Evolutionary conservation across 2,113 vertebrate genomes (phyloP).

Genomic region (Elanoides forficatus): DNA sequence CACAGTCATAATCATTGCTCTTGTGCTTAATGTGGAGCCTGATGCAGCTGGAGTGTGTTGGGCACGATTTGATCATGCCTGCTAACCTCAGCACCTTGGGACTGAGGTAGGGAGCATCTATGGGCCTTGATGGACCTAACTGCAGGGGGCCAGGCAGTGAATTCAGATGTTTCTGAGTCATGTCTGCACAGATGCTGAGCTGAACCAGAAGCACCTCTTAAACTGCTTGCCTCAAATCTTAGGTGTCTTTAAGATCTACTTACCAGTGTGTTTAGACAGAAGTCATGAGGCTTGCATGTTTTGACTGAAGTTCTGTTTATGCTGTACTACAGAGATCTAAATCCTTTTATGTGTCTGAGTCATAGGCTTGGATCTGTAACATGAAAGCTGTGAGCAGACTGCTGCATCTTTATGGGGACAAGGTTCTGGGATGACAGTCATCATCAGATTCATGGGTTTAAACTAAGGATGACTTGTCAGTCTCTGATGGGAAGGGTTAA

Average conservation of each 20-base stretch:
- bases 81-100: background rate
- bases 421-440: background rate
- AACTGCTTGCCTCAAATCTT: background rate
- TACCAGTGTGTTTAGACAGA: background rate
- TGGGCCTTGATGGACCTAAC: background rate
- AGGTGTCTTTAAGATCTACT: background rate
- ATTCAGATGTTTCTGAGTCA: background rate
- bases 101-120: fast-evolving
- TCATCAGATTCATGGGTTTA: background rate
- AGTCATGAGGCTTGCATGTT: background rate
- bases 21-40: background rate
- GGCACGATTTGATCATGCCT: background rate
- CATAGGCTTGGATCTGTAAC: background rate
- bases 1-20: background rate
- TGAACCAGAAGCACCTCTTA: background rate
- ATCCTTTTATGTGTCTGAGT: background rate
- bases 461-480: background rate
- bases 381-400: background rate
- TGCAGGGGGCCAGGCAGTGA: background rate
- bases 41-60: background rate
- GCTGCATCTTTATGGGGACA: background rate
- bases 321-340: background rate
- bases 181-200: background rate
- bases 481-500: background rate
- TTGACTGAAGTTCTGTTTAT: background rate